phyloP scores from a whole-genome alignment of 2,113 vertebrate species.

The Protobothrops flavoviridis region DNA sequence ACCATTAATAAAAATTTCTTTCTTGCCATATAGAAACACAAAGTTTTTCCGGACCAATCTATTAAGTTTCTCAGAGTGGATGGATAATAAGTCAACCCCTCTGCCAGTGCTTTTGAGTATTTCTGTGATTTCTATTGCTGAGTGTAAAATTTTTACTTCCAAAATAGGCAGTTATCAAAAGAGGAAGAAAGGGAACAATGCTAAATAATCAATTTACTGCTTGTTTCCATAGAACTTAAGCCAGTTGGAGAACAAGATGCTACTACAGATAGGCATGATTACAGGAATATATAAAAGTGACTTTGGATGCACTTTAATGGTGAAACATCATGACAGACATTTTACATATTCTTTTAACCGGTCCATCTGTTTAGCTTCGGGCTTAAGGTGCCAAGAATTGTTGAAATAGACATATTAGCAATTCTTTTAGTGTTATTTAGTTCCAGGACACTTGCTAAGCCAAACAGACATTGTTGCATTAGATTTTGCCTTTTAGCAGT shows the following conservation, averaged over 20 bases:
- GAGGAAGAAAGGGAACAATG: neutral
- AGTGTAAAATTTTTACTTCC: conserved; percentile 13
- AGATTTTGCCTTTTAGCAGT: neutral
- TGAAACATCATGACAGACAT: conserved; percentile 4
- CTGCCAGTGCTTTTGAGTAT: neutral
- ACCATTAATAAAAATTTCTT: neutral
- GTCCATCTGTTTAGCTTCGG: neutral
- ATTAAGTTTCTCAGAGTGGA: neutral
- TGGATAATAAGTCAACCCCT: neutral
- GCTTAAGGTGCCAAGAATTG: neutral
- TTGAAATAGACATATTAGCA: neutral
- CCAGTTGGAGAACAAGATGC: conserved; percentile 8
- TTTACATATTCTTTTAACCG: neutral
- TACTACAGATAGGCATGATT: neutral
- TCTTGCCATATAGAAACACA: neutral
- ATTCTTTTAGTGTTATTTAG: neutral
- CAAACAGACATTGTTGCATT: neutral
- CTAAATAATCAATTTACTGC: neutral
- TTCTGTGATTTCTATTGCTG: neutral
- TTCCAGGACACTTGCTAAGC: neutral
- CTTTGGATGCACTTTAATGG: neutral
- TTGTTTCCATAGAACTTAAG: neutral
- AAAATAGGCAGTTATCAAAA: neutral
- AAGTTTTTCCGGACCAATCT: neutral
- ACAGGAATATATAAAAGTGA: conserved; percentile 5